Evolutionary conservation across 2,888 invertebrate genomes (phyloP).

Genomic region (Spicauda simplicius): DNA sequence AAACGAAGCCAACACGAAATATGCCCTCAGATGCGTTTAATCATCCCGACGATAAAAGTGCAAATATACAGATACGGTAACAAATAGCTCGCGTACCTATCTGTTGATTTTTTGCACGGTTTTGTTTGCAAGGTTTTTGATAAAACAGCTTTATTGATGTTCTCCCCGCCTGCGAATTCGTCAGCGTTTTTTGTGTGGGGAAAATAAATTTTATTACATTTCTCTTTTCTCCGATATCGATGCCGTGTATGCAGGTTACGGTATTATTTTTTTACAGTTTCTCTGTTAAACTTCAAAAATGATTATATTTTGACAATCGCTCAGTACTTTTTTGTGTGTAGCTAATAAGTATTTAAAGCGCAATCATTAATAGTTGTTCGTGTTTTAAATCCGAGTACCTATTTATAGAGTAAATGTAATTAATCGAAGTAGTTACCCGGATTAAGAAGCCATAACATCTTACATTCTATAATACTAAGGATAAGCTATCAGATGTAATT

Average conservation of each 20-base stretch:
- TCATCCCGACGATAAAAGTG: slow-evolving; percentile 35
- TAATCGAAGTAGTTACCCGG: too few species aligned
- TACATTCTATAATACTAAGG: too few species aligned
- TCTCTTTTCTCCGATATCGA: not conserved
- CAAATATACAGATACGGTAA: slow-evolving; percentile 30
- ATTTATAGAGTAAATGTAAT: too few species aligned
- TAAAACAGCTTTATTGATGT: slow-evolving; percentile 26
- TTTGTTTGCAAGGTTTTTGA: slow-evolving; percentile 20
- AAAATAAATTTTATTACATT: slow-evolving; percentile 2
- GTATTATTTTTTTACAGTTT: too few species aligned
- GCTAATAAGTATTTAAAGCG: too few species aligned
- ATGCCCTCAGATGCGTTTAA: slow-evolving; percentile 33
- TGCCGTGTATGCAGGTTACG: not conserved
- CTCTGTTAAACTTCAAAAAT: too few species aligned
- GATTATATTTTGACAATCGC: too few species aligned
- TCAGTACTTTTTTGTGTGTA: too few species aligned
- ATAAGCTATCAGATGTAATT: too few species aligned
- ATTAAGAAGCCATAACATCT: too few species aligned
- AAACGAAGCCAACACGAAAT: slow-evolving; percentile 49
- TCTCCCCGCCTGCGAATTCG: not conserved
- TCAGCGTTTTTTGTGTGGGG: not conserved
- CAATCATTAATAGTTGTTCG: too few species aligned
- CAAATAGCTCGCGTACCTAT: slow-evolving; percentile 23
- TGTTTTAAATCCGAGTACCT: too few species aligned
- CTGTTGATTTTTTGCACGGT: slow-evolving; percentile 20